phyloP scores from a whole-genome alignment of 2,113 vertebrate species.

The Astatotilapia flaviijosephi region DNA sequence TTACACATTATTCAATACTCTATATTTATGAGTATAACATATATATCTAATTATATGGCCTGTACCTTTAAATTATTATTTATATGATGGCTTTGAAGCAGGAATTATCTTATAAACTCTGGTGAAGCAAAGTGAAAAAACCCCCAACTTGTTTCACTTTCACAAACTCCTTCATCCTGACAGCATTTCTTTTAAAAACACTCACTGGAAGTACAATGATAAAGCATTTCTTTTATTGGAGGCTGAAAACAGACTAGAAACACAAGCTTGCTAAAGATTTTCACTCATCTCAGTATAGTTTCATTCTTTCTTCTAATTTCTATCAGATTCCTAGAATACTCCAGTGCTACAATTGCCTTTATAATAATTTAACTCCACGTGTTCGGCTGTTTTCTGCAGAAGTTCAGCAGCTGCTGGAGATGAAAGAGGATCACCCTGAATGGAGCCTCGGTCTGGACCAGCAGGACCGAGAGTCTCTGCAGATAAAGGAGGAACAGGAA shows the following conservation, averaged over 20 bases:
- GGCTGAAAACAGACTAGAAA: neutral
- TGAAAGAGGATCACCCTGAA: neutral
- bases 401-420: neutral
- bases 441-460: neutral
- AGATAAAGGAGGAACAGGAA: neutral
- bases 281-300: neutral
- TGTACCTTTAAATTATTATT: neutral
- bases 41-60: neutral
- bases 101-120: neutral
- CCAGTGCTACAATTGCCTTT: neutral
- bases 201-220: neutral
- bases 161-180: neutral
- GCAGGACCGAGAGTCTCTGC: neutral
- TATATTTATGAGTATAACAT: neutral
- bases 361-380: neutral
- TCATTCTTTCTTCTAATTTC: neutral
- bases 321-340: neutral
- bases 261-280: neutral
- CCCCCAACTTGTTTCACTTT: fast-evolving
- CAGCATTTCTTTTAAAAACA: neutral
- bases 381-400: neutral
- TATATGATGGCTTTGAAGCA: neutral
- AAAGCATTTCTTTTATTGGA: fast-evolving
- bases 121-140: neutral
- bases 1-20: neutral